Percentiles rank a stretch among this genome's conserved stretches.
These are phyloP conservation scores for Galeruca laticollis DNA, from an alignment of 2,888 invertebrate genomes.

Conservation along the genomic window DNA sequence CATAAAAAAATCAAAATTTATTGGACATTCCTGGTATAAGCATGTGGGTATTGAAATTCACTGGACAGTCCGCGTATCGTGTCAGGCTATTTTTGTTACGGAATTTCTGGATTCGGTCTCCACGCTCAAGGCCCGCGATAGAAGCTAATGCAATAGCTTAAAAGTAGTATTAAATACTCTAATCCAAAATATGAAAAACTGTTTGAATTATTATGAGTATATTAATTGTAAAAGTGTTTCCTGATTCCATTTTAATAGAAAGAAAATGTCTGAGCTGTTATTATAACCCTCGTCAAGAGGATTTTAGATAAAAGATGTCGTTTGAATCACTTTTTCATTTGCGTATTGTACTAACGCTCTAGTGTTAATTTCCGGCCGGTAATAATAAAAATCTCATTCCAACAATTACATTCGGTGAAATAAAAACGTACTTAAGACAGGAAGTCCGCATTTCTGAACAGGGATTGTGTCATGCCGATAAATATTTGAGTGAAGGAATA, in stretches of 20 bases:
- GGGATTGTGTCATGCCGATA: conserved; percentile 32
- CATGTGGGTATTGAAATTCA: too few species aligned
- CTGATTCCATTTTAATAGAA: not conserved
- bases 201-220: too few species aligned
- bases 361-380: conserved; percentile 19
- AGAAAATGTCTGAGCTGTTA: not conserved
- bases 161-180: too few species aligned
- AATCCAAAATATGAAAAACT: too few species aligned
- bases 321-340: not conserved
- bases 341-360: conserved; percentile 1
- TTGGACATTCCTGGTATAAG: too few species aligned
- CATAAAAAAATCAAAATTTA: too few species aligned
- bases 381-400: conserved; percentile 22
- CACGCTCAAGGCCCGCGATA: too few species aligned
- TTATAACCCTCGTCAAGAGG: not conserved
- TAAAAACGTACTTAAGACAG: conserved; percentile 34
- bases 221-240: not conserved
- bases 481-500: conserved; percentile 33
- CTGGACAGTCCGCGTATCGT: too few species aligned
- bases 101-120: too few species aligned
- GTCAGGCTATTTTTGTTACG: too few species aligned
- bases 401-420: conserved; percentile 29
- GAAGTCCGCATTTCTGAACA: conserved; percentile 34
- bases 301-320: conserved; percentile 5
- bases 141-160: too few species aligned